phyloP scores from a whole-genome alignment of 2,113 vertebrate genomes.

The Phycodurus eques region DNA sequence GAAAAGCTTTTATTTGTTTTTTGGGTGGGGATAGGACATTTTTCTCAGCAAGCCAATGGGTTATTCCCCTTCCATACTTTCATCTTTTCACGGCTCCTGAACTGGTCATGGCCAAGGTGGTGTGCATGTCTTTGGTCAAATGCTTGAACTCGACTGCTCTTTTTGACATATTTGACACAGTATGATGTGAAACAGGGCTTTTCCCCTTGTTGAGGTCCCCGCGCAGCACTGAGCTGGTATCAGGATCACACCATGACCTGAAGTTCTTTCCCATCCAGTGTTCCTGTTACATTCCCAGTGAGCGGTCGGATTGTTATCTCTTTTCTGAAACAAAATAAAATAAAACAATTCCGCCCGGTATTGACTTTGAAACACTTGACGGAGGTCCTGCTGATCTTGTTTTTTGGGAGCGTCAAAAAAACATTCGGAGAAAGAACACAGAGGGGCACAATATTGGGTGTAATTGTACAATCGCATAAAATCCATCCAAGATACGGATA shows the following conservation, averaged over 20 bases:
- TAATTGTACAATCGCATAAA: neutral
- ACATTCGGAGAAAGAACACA: slow-evolving; percentile 10
- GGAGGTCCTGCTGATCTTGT: slow-evolving; percentile 14
- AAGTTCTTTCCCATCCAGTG: slow-evolving; percentile 19
- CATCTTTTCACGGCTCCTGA: slow-evolving; percentile 19
- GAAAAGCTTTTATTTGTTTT: slow-evolving; percentile 12
- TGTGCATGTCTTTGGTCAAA: neutral
- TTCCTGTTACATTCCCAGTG: slow-evolving; percentile 17
- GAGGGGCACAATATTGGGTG: neutral
- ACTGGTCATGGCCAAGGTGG: slow-evolving; percentile 10
- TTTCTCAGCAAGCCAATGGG: slow-evolving; percentile 10
- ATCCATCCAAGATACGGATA: too few relatives aligned
- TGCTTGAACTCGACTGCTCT: neutral
- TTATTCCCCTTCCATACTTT: neutral
- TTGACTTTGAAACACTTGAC: slow-evolving; percentile 39
- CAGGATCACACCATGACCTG: slow-evolving; percentile 37
- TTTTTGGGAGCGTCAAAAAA: slow-evolving; percentile 19
- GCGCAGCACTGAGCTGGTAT: slow-evolving; percentile 31
- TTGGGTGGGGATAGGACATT: neutral
- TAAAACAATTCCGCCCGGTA: slow-evolving; percentile 8
- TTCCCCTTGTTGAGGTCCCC: slow-evolving; percentile 25
- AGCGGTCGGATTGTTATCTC: slow-evolving; percentile 42
- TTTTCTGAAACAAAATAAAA: slow-evolving; percentile 1
- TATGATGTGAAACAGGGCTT: neutral
- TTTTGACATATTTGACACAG: neutral